Evolutionary conservation across 2,888 invertebrate species (phyloP), one percentile per base, ranked within the genome.

Genomic region (Phalera bucephala): DNA sequence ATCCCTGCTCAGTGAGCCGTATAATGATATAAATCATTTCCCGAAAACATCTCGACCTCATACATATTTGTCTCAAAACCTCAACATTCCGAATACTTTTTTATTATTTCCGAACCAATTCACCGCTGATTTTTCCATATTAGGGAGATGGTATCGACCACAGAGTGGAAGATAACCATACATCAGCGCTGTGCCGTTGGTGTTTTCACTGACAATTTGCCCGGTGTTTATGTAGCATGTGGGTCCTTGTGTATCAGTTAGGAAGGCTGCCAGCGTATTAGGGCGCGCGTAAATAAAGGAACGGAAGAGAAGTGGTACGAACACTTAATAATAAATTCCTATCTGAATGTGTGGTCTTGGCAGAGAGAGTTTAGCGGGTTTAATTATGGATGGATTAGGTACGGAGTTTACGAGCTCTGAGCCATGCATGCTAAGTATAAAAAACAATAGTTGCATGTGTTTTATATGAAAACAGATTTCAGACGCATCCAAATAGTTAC

Each of bases 241-340:
- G 52, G 45, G 31, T 45, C 44, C 40, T 52, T 53, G 40, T 50
- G 52, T 53, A 59, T 64, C 59, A 62, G 56, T 63, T 59, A 54
- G 63, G 54, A 56, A 35, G n/a, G 44, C 29, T 53, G 63, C 63
- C 65, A 64, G 51, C 39, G 33, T 48, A 51, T 44, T 42, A 45
- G 26, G 40, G 40, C 38, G 40, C 36, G 48, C 55, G 55, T 52
- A 56, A 65, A 60, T 57, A 57, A 51, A 60, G 40, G 42, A 54
- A 47, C 61, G 47, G 49, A 45, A 45, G 49, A 41, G 32, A 45
- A 43, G 48, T 41, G 56, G 34, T 61, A 40, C 41, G 44, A 63
- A 52, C 64, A 70, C 61, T 70, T 65, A 55, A 67, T 68, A 65
- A 64, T 67, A 65, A 64, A 70, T 65, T 58, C 49, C 36, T 37